Evolutionary conservation across 2,113 vertebrate species (phyloP), one percentile per base, ranked within the genome.

Genomic region (Symphodus melops): DNA sequence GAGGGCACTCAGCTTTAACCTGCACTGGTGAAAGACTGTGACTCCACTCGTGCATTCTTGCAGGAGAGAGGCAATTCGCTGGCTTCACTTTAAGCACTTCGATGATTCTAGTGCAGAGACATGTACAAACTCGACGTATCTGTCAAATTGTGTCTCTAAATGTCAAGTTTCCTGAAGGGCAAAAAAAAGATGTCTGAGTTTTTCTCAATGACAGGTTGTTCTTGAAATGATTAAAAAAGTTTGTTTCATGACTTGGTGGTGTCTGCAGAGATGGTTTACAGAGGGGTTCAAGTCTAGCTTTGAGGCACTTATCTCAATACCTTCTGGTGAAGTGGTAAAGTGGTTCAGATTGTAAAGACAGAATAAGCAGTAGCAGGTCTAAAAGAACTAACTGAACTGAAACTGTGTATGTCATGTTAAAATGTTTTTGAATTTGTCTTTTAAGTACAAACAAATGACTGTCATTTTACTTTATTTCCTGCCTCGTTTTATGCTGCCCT

Each of bases 1-100:
- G 80, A 82, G 77, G 79, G 52, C 60, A 54, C 88, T 88, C 68
- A 28, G 78, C 68, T 80, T 48, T 57, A 81, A 68, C 75, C 74
- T 0, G 0, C 51, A 6, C 48, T 59, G 72, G 54, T 69, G 66
- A 79, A 84, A 81, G 57, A 74, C 63, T 8, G 44, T 49, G 82
- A 76, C 77, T 77, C 77, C 75, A 86, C 85, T 86, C 64, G 62
- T 72, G 48, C 79, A 53, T 65, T 67, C 64, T 54, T 13, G 0
- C 66, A 56, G 61, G 67, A 49, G 46, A 76, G 72, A 61, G 74
- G 73, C 62, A 20, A 46, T 69, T 54, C 69, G 54, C 59, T 68
- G 52, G 48, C 64, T 76, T 79, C 49, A 63, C 28, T 59, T 51
- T 33, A 44, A 54, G 42, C 68, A 63, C 60, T 83, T 70, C 2